These are phyloP conservation scores for Dipodomys stephensi DNA, from an alignment of 2,113 vertebrate species.

Conservation along the genomic window DNA sequence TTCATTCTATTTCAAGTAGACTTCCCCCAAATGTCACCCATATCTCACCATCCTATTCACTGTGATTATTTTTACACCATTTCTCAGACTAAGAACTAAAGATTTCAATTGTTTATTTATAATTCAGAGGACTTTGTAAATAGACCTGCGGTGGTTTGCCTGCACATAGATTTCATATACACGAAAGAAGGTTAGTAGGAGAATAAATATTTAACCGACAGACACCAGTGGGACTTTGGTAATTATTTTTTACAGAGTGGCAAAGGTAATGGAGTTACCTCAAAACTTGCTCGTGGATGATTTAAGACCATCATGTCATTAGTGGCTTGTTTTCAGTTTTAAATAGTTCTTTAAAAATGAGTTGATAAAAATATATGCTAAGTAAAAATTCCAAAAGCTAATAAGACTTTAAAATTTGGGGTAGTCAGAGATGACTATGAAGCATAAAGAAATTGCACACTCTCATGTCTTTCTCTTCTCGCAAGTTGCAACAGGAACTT, in stretches of 20 bases:
- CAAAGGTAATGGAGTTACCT: not conserved
- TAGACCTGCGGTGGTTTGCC: not conserved
- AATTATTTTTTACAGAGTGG: not conserved
- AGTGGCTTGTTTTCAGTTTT: slow-evolving; percentile 24
- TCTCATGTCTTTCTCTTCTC: slow-evolving; percentile 89
- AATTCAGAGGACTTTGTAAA: not conserved
- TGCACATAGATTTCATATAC: slow-evolving; percentile 16
- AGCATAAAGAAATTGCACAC: slow-evolving; percentile 80
- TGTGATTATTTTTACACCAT: slow-evolving; percentile 6
- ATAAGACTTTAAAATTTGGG: slow-evolving; percentile 56
- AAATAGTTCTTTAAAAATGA: not conserved
- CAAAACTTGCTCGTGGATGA: not conserved
- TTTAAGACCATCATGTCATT: not conserved
- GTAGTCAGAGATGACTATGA: slow-evolving; percentile 70
- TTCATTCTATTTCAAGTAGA: slow-evolving; percentile 38
- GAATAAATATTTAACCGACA: slow-evolving; percentile 1
- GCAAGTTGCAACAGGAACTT: slow-evolving; percentile 98
- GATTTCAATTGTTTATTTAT: slow-evolving; percentile 33
- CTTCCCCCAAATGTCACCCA: not conserved
- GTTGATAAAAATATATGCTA: slow-evolving; percentile 52
- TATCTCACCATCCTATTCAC: not conserved
- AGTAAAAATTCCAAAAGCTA: slow-evolving; percentile 51
- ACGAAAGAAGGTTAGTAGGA: not conserved
- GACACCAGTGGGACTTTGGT: slow-evolving; percentile 4
- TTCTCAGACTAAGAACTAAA: slow-evolving; percentile 21